Evolutionary conservation across 2,888 invertebrate species (phyloP).

Genomic region (Chelonus formosanus): DNA sequence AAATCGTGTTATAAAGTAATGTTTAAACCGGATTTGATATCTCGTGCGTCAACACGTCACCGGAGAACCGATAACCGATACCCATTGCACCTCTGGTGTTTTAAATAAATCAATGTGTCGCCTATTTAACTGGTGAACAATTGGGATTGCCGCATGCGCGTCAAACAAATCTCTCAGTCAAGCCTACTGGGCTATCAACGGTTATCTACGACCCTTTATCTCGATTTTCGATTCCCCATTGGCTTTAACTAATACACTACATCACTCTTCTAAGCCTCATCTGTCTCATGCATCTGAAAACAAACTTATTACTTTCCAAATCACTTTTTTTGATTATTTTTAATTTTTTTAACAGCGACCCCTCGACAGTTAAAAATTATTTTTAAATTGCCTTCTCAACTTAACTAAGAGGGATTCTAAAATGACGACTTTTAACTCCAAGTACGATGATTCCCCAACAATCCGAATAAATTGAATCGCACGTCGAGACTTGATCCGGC

Average conservation of each 20-base stretch:
- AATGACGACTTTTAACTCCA: too few relatives aligned
- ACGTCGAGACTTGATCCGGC: slow-evolving; percentile 21
- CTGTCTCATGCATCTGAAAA: too few relatives aligned
- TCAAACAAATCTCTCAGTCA: slow-evolving; percentile 26
- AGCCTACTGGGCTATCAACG: slow-evolving; percentile 1
- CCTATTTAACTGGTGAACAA: slow-evolving; percentile 25
- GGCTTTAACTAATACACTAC: slow-evolving; percentile 18
- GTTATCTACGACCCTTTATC: slow-evolving; percentile 22
- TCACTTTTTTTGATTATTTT: neutral
- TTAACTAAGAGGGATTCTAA: too few relatives aligned
- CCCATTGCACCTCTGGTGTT: slow-evolving; percentile 9
- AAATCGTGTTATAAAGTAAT: neutral
- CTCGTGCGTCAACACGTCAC: slow-evolving; percentile 13
- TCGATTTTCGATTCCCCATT: slow-evolving; percentile 26
- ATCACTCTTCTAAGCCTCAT: slow-evolving; percentile 17
- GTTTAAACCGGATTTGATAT: slow-evolving; percentile 11
- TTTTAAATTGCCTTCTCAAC: too few relatives aligned
- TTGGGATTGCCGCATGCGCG: slow-evolving; percentile 23
- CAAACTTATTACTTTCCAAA: too few relatives aligned
- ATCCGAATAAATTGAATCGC: slow-evolving; percentile 29
- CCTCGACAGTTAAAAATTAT: too few relatives aligned
- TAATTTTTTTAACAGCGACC: neutral
- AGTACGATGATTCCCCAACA: slow-evolving; percentile 14
- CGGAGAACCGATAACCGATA: slow-evolving; percentile 1
- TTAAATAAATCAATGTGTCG: slow-evolving; percentile 29